phyloP scores from a whole-genome alignment of 1,140 invertebrate species.

The Hyphantria cunea region DNA sequence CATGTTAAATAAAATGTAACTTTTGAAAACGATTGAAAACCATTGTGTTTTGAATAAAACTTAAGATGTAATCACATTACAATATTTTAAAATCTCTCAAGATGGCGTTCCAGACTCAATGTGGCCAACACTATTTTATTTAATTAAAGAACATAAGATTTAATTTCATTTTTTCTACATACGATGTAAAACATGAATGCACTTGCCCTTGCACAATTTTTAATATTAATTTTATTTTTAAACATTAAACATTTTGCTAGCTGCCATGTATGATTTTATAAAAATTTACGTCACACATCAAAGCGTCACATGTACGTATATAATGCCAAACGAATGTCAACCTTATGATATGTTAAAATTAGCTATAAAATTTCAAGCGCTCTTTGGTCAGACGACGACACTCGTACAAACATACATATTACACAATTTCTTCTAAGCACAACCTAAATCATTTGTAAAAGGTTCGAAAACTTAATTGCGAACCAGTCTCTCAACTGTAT shows the following conservation, averaged over 20 bases:
- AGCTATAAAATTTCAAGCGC: slow-evolving; percentile 39
- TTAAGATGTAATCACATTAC: too few relatives aligned
- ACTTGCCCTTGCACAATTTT: too few relatives aligned
- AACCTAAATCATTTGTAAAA: slow-evolving; percentile 34
- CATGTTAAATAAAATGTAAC: too few relatives aligned
- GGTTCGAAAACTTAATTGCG: slow-evolving; percentile 19
- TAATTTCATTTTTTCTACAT: too few relatives aligned
- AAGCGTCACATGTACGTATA: background rate
- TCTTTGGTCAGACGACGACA: slow-evolving; percentile 48
- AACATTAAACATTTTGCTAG: background rate
- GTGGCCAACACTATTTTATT: too few relatives aligned
- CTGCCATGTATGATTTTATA: background rate
- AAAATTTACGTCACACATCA: background rate
- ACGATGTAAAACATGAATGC: too few relatives aligned
- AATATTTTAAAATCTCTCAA: too few relatives aligned
- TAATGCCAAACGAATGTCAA: slow-evolving; percentile 27
- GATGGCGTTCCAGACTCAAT: too few relatives aligned
- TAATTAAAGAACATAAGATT: too few relatives aligned
- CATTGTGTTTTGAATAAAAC: too few relatives aligned
- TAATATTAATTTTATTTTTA: too few relatives aligned
- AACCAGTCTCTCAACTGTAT: slow-evolving; percentile 37
- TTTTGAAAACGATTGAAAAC: too few relatives aligned
- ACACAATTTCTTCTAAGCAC: slow-evolving; percentile 43
- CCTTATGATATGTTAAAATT: slow-evolving; percentile 44
- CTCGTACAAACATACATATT: slow-evolving; percentile 21